These are phyloP conservation scores for Danaus plexippus DNA, from an alignment of 1,140 invertebrate species.

Conservation along the genomic window DNA sequence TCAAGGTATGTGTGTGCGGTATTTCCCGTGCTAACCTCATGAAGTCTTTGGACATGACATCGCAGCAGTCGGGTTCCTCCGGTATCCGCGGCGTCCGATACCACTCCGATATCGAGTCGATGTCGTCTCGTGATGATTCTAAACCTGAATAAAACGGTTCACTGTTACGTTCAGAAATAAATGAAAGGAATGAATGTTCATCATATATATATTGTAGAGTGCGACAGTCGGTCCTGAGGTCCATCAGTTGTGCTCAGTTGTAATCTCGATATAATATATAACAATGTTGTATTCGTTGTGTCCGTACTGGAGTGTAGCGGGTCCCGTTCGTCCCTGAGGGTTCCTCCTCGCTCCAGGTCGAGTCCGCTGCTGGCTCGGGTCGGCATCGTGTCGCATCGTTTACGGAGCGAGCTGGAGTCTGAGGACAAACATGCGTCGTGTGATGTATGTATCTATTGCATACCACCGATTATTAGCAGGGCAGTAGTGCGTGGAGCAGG, in stretches of 20 bases:
- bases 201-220: background rate
- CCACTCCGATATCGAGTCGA: constrained; percentile 52
- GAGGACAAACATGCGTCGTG: constrained; percentile 18
- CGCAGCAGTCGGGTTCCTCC: constrained; percentile 53
- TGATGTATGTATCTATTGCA: too few species aligned
- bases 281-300: too few species aligned
- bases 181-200: background rate
- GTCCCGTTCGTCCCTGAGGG: constrained; percentile 24
- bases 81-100: constrained; percentile 56
- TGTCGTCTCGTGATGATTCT: constrained; percentile 49
- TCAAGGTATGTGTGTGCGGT: too few species aligned
- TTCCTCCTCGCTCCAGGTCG: constrained; percentile 49
- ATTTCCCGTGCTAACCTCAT: constrained; percentile 30
- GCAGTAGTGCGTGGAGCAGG: too few species aligned
- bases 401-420: constrained; percentile 70
- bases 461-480: too few species aligned
- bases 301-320: too few species aligned
- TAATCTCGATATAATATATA: too few species aligned
- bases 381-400: constrained; percentile 85
- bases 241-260: too few species aligned
- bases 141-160: constrained; percentile 24
- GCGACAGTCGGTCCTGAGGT: too few species aligned
- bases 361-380: constrained; percentile 70
- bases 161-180: background rate
- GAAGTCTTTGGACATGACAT: constrained; percentile 46